Evolutionary conservation across 2,888 invertebrate species (phyloP).

Genomic region (Watsonalla binaria): DNA sequence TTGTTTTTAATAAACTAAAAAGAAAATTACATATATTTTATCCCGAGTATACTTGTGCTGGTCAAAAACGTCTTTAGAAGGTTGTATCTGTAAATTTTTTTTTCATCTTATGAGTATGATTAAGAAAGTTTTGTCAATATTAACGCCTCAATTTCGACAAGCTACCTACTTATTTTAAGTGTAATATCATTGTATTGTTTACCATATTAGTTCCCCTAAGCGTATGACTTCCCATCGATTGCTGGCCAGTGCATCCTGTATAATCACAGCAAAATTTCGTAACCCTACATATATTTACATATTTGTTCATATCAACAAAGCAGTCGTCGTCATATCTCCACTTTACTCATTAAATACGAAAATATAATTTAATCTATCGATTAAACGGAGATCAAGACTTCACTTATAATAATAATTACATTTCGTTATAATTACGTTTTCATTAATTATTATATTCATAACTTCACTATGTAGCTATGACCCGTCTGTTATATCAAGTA

Average conservation of each 20-base stretch:
- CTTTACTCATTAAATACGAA: constrained; percentile 52
- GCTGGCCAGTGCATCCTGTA: constrained; percentile 28
- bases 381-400: constrained; percentile 66
- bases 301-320: constrained; percentile 50
- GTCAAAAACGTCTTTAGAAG: too few relatives aligned
- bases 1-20: too few relatives aligned
- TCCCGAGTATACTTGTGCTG: too few relatives aligned
- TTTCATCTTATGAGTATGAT: too few relatives aligned
- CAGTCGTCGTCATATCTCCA: constrained; percentile 42
- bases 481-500: constrained; percentile 40
- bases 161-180: too few relatives aligned
- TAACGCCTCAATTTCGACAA: too few relatives aligned
- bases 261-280: constrained; percentile 51
- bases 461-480: constrained; percentile 47
- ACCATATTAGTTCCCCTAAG: too few relatives aligned
- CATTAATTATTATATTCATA: constrained; percentile 25
- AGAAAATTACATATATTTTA: too few relatives aligned
- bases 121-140: too few relatives aligned
- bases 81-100: too few relatives aligned
- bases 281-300: constrained; percentile 68
- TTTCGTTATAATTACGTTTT: constrained; percentile 28
- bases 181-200: too few relatives aligned
- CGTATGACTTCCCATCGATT: not conserved
- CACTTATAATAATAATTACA: constrained; percentile 36
- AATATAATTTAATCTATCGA: constrained; percentile 69